A percentile compares a stretch with the other conserved stretches of the same genome.
Evolutionary conservation across 2,797 vertebrate genomes (phyloP).

Genomic region (Melanotaenia trifasciata): DNA sequence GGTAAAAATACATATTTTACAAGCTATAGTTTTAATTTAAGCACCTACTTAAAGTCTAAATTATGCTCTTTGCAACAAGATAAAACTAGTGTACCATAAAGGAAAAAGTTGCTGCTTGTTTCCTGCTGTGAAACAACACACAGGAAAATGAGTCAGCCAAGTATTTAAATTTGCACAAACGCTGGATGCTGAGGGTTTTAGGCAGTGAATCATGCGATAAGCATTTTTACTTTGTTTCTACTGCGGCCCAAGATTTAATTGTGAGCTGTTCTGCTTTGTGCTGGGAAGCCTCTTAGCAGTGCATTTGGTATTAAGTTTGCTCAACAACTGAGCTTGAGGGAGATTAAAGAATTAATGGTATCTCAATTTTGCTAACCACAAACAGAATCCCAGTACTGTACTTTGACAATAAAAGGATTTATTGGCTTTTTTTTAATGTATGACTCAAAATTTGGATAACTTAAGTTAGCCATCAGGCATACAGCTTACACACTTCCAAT

Average conservation of each 20-base stretch:
- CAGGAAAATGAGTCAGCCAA: background rate
- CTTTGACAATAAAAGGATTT: background rate
- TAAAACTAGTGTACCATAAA: background rate
- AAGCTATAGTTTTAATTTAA: background rate
- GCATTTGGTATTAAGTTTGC: constrained; percentile 28
- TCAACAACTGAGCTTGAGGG: constrained; percentile 10
- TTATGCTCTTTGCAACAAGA: background rate
- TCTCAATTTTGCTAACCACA: constrained; percentile 4
- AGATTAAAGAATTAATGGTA: constrained; percentile 26
- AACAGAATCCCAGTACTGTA: background rate
- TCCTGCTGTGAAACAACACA: background rate
- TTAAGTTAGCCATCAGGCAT: no score
- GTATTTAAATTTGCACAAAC: constrained; percentile 2
- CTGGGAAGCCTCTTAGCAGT: constrained; percentile 50
- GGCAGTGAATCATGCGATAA: constrained; percentile 2
- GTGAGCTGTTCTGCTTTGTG: constrained; percentile 21
- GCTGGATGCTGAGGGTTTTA: background rate
- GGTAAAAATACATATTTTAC: constrained; percentile 62
- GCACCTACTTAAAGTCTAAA: background rate
- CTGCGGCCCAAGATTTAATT: constrained; percentile 25
- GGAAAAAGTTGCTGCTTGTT: no score
- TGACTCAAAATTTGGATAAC: no score
- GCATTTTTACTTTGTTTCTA: constrained; percentile 8
- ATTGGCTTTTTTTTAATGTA: background rate
- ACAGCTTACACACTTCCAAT: background rate